Percentiles rank a stretch among this genome's conserved stretches.
Evolutionary conservation across 2,888 invertebrate species (phyloP).

Genomic region (Ernsta delagoae): DNA sequence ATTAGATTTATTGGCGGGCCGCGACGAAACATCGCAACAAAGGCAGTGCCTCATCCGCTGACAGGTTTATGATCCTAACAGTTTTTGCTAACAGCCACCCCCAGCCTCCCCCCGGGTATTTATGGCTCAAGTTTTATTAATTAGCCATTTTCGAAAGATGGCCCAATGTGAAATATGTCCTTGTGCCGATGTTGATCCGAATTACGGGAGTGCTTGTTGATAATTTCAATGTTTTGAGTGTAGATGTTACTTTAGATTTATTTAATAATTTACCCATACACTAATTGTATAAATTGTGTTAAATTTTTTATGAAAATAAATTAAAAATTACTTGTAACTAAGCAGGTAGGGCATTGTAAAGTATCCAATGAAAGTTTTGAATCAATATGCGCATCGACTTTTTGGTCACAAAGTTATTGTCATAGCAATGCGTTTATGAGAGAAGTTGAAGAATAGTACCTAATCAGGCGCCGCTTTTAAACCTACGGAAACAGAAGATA

Average conservation of each 20-base stretch:
- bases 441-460: background rate
- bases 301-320: no score
- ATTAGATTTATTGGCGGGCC: slow-evolving; percentile 75
- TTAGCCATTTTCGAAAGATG: slow-evolving; percentile 73
- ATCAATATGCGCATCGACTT: no score
- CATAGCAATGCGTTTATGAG: background rate
- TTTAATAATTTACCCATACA: no score
- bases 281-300: no score
- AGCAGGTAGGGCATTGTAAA: no score
- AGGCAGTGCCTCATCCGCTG: slow-evolving; percentile 81
- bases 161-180: slow-evolving; percentile 39
- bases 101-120: slow-evolving; percentile 61
- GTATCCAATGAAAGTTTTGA: no score
- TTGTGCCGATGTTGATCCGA: slow-evolving; percentile 6
- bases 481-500: background rate
- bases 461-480: background rate
- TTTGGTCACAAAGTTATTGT: background rate
- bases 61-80: slow-evolving; percentile 84
- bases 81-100: slow-evolving; percentile 83
- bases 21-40: slow-evolving; percentile 74
- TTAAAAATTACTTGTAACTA: no score
- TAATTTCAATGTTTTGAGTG: background rate
- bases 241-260: no score
- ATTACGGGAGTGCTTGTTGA: background rate
- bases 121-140: slow-evolving; percentile 82